Percentiles rank a stretch among this genome's conserved stretches.
phyloP scores from a whole-genome alignment of 2,888 invertebrate species.

The Lasioglossum vierecki region DNA sequence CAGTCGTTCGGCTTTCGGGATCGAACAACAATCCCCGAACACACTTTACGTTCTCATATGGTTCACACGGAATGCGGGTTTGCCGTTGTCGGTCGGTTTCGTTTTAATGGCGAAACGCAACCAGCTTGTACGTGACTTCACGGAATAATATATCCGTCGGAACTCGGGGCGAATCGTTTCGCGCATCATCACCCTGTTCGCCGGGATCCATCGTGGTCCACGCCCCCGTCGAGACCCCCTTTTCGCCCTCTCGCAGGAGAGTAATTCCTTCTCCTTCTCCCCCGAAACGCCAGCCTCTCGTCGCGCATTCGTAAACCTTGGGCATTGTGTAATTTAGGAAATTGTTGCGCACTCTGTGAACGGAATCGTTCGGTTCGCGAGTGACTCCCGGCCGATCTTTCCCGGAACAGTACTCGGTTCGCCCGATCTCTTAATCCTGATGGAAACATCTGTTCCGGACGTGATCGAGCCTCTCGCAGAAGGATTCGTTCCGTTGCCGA shows the following conservation, averaged over 20 bases:
- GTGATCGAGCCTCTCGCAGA: background rate
- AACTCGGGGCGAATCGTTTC: conserved; percentile 49
- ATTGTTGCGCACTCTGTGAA: conserved; percentile 73
- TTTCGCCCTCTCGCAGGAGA: conserved; percentile 11
- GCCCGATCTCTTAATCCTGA: conserved; percentile 7
- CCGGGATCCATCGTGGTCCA: conserved; percentile 27
- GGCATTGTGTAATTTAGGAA: conserved; percentile 79
- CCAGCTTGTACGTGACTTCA: conserved; percentile 48
- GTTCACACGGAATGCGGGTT: background rate
- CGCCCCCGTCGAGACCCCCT: conserved; percentile 19
- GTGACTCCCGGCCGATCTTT: conserved; percentile 40
- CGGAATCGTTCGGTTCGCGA: conserved; percentile 65
- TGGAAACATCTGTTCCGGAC: background rate
- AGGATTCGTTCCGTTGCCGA: background rate
- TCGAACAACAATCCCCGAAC: conserved; percentile 5
- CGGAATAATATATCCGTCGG: conserved; percentile 48
- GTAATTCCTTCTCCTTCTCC: conserved; percentile 18
- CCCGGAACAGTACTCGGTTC: background rate
- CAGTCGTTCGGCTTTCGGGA: conserved; percentile 1
- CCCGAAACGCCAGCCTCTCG: conserved; percentile 60
- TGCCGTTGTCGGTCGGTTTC: conserved; percentile 51
- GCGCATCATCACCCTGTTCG: conserved; percentile 45
- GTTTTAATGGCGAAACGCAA: conserved; percentile 47
- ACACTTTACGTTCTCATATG: conserved; percentile 5
- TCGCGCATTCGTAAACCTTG: conserved; percentile 73